A percentile compares a stretch with the other conserved stretches of the same genome.
Evolutionary conservation across 2,888 invertebrate genomes (phyloP).

Genomic region (Phlogophora meticulosa): DNA sequence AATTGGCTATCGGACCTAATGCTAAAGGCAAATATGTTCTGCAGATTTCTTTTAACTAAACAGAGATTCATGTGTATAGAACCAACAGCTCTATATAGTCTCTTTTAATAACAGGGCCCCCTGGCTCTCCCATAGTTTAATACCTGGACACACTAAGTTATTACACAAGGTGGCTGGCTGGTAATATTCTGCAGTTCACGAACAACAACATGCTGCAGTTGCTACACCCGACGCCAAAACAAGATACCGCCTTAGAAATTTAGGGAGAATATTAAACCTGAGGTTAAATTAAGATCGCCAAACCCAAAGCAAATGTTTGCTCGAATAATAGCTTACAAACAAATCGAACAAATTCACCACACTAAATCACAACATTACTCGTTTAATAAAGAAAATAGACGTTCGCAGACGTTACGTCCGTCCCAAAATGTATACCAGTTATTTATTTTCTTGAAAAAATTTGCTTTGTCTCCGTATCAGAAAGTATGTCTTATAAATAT

Average conservation of each 20-base stretch:
- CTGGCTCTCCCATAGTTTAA: slow-evolving; percentile 24
- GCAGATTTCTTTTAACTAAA: slow-evolving; percentile 3
- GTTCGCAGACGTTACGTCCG: slow-evolving; percentile 22
- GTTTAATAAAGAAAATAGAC: slow-evolving; percentile 37
- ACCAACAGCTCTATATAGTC: neutral
- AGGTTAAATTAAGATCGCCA: neutral
- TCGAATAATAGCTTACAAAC: slow-evolving; percentile 4
- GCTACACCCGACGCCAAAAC: neutral
- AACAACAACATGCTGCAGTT: slow-evolving; percentile 21
- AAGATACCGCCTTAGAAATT: neutral
- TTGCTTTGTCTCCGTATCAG: slow-evolving; percentile 46
- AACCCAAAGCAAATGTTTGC: neutral
- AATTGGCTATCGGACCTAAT: neutral
- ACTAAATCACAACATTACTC: slow-evolving; percentile 3
- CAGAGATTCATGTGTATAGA: neutral
- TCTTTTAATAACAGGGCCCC: slow-evolving; percentile 38
- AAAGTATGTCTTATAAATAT: slow-evolving; percentile 49
- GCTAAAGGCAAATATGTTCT: slow-evolving; percentile 14
- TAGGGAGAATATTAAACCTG: slow-evolving; percentile 13
- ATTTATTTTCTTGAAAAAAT: slow-evolving; percentile 42
- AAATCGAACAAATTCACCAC: slow-evolving; percentile 19
- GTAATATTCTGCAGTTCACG: slow-evolving; percentile 30
- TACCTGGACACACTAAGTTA: slow-evolving; percentile 31
- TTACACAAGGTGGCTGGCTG: slow-evolving; percentile 15
- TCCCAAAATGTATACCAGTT: slow-evolving; percentile 30